Conservation (phyloP, 2,888 invertebrate genomes). For the Andrena minutula region DNA sequence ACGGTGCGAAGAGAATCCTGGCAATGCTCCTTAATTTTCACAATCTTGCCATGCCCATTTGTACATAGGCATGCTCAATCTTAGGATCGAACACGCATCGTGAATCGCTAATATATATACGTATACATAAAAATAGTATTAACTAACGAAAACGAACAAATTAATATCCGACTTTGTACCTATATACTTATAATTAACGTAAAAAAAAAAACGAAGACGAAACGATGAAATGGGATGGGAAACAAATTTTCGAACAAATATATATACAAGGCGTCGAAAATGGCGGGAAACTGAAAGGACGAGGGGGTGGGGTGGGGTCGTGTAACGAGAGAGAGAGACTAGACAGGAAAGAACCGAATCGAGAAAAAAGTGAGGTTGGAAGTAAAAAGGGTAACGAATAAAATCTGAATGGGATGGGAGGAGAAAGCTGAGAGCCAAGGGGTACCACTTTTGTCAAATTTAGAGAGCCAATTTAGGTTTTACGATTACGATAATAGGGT, state of each 20-base stretch:
- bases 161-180: constrained; percentile 83
- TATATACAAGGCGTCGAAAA: constrained; percentile 61
- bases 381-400: constrained; percentile 21
- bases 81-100: constrained; percentile 75
- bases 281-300: constrained; percentile 54
- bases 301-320: constrained; percentile 26
- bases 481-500: constrained; percentile 62
- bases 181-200: constrained; percentile 81
- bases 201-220: constrained; percentile 68
- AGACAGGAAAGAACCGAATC: constrained; percentile 16
- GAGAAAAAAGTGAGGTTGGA: neutral
- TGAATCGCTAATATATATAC: constrained; percentile 72
- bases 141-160: constrained; percentile 72
- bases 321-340: constrained; percentile 10
- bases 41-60: constrained; percentile 81
- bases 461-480: constrained; percentile 73
- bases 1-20: constrained; percentile 57
- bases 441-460: constrained; percentile 77
- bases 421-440: constrained; percentile 67
- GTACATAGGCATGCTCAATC: constrained; percentile 83
- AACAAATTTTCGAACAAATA: constrained; percentile 44
- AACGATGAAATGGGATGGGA: constrained; percentile 38
- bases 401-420: constrained; percentile 37
- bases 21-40: constrained; percentile 65
- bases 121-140: constrained; percentile 63